Conservation (phyloP, 2,797 vertebrate genomes). For the Melanotaenia maccullochi region DNA sequence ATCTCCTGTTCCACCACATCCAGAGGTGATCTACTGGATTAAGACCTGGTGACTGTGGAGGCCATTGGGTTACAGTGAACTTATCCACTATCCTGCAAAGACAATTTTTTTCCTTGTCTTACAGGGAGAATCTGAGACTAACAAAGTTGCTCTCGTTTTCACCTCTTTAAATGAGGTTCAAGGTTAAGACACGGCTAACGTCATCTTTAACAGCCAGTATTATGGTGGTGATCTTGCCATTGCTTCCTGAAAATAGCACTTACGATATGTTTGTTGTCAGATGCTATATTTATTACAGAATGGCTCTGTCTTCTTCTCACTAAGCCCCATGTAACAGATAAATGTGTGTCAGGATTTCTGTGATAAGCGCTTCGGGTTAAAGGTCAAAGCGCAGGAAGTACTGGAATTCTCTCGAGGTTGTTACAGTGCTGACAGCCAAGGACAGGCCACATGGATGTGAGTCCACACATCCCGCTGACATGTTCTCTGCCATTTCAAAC, state of each 20-base stretch:
- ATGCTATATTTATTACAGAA: conserved; percentile 7
- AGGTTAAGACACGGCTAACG: conserved; percentile 34
- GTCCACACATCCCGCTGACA: conserved; percentile 39
- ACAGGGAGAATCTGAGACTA: conserved; percentile 14
- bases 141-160: conserved; percentile 23
- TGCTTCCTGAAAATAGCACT: conserved; percentile 24
- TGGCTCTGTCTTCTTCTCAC: not conserved
- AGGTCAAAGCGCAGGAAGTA: conserved; percentile 78
- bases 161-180: conserved; percentile 32
- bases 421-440: conserved; percentile 71
- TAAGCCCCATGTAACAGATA: conserved; percentile 3
- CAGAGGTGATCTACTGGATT: too few relatives aligned
- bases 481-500: conserved; percentile 30
- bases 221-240: conserved; percentile 19
- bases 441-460: conserved; percentile 55
- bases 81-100: not conserved
- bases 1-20: too few relatives aligned
- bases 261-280: conserved; percentile 5
- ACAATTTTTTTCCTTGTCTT: conserved; percentile 16
- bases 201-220: conserved; percentile 21
- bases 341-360: conserved; percentile 62
- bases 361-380: conserved; percentile 75
- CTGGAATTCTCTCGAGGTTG: conserved; percentile 67
- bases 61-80: too few relatives aligned
- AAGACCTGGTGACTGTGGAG: too few relatives aligned